Conservation (phyloP, 1,140 invertebrate genomes). For the Polypedilum vanderplanki region DNA sequence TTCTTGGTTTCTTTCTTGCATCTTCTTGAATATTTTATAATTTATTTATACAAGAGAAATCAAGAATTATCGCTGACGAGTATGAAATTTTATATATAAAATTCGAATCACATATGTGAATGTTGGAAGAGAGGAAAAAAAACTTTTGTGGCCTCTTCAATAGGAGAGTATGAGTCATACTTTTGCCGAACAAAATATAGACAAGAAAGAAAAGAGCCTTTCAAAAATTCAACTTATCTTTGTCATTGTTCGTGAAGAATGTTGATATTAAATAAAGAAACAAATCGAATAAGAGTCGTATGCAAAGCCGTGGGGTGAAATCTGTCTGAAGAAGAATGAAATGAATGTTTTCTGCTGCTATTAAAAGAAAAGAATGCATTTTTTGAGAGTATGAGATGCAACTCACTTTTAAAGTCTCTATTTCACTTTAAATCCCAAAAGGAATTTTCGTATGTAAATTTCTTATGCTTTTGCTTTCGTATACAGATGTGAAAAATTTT, state of each 20-base stretch:
- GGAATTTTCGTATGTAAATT: slow-evolving; percentile 3
- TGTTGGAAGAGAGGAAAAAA: background rate
- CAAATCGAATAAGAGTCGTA: background rate
- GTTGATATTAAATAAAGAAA: slow-evolving; percentile 8
- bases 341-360: background rate
- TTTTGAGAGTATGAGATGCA: background rate
- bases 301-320: slow-evolving; percentile 2
- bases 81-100: background rate
- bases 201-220: too few relatives aligned
- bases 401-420: background rate
- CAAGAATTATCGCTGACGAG: slow-evolving; percentile 1
- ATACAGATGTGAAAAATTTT: background rate
- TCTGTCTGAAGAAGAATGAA: background rate
- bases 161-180: background rate
- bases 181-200: background rate
- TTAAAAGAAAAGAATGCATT: background rate
- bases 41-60: background rate
- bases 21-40: slow-evolving; percentile 16
- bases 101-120: slow-evolving; percentile 12
- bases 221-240: too few relatives aligned
- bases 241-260: background rate
- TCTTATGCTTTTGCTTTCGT: background rate
- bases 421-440: background rate
- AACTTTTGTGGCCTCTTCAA: background rate
- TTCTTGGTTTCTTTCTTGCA: background rate